Conservation (phyloP, 2,113 vertebrate species). For the Dunckerocampus dactyliophorus region DNA sequence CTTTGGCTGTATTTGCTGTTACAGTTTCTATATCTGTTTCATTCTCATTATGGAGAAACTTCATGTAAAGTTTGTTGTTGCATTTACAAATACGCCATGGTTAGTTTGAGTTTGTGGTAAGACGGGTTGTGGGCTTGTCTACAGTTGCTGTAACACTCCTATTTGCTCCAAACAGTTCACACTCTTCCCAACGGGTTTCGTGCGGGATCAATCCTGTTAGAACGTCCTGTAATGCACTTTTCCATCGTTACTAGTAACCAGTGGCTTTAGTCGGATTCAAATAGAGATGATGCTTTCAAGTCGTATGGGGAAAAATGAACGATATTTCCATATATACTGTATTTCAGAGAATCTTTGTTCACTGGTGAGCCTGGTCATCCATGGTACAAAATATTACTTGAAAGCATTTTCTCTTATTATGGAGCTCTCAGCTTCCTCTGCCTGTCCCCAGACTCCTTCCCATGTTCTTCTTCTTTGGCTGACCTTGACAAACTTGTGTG, state of each 20-base stretch:
- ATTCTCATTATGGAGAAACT: conserved; percentile 60
- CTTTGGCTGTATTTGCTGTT: conserved; percentile 20
- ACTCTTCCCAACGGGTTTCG: background rate
- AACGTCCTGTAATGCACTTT: background rate
- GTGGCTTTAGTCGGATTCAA: background rate
- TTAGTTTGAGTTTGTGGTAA: conserved; percentile 8
- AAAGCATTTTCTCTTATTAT: conserved; percentile 11
- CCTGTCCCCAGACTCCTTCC: too few species aligned
- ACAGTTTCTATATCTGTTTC: background rate
- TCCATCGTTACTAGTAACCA: background rate
- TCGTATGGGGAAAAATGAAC: background rate
- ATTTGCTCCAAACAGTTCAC: background rate
- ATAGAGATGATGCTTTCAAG: conserved; percentile 12
- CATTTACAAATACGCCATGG: conserved; percentile 5
- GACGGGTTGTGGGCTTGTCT: too few species aligned
- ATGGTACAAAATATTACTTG: too few species aligned
- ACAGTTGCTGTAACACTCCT: background rate
- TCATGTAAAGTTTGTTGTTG: conserved; percentile 39
- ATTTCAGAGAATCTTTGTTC: background rate
- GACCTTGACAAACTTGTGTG: background rate
- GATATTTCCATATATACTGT: background rate
- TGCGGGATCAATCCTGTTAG: background rate
- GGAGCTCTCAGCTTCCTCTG: too few species aligned
- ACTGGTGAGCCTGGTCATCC: too few species aligned
- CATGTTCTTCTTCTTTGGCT: background rate